phyloP scores from a whole-genome alignment of 2,797 vertebrate genomes.

The Smutsia gigantea region DNA sequence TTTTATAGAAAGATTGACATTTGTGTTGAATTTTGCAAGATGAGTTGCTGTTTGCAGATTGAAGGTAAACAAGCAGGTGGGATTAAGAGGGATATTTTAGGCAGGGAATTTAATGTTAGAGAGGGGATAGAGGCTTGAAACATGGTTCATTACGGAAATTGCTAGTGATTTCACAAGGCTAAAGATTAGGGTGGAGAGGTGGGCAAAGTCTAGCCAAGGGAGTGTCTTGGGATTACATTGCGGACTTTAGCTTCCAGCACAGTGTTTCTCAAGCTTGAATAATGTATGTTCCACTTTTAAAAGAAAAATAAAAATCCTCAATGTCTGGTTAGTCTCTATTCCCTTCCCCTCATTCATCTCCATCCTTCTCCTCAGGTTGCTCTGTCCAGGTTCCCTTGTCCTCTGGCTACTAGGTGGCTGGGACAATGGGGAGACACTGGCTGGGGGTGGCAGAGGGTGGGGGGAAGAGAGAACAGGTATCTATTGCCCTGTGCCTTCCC shows the following conservation, averaged over 20 bases:
- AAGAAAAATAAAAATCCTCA: not conserved
- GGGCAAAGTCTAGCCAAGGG: not conserved
- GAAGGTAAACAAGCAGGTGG: not conserved
- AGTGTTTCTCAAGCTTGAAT: not conserved
- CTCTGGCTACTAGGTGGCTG: not conserved
- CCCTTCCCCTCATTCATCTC: rapidly evolving
- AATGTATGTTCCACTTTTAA: not conserved
- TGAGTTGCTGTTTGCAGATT: not conserved
- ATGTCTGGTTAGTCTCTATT: not conserved
- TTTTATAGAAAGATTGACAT: not conserved
- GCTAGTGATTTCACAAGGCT: not conserved
- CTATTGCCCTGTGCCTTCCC: not conserved
- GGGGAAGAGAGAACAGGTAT: not conserved
- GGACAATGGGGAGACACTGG: rapidly evolving
- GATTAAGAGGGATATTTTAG: not conserved
- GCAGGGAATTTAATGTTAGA: not conserved
- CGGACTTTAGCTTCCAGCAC: not conserved
- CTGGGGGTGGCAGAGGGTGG: not conserved
- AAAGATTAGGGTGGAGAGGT: not conserved
- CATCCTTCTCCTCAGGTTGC: not conserved
- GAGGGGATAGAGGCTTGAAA: not conserved
- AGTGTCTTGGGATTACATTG: not conserved
- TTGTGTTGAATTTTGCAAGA: not conserved
- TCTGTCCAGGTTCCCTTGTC: not conserved
- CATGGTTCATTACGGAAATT: not conserved